These are phyloP conservation scores for Erebia epiphron DNA, from an alignment of 2,888 invertebrate species.

Conservation along the genomic window DNA sequence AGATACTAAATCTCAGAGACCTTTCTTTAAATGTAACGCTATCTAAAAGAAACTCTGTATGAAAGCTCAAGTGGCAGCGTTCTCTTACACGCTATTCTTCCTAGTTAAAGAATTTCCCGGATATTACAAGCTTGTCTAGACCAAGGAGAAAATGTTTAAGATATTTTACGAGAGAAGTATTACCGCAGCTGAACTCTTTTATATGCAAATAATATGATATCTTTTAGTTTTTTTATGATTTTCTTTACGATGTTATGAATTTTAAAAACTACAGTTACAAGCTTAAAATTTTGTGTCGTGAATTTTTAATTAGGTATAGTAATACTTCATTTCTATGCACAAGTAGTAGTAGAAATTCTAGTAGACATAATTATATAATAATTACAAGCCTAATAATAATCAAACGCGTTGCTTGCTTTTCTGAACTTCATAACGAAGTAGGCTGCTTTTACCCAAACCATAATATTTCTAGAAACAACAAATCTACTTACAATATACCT, in stretches of 20 bases:
- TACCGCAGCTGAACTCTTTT: conserved; percentile 44
- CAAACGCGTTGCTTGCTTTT: too few species aligned
- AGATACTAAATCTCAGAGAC: conserved; percentile 41
- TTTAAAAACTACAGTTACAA: conserved; percentile 18
- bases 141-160: conserved; percentile 47
- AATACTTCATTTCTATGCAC: too few species aligned
- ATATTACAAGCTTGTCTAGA: conserved; percentile 46
- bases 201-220: conserved; percentile 43
- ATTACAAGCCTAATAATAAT: too few species aligned
- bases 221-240: conserved; percentile 36
- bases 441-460: too few species aligned
- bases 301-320: too few species aligned
- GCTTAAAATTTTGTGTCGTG: neutral
- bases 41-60: conserved; percentile 48
- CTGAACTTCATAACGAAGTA: too few species aligned
- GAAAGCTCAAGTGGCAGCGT: conserved; percentile 55
- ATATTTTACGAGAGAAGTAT: conserved; percentile 52
- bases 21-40: conserved; percentile 50
- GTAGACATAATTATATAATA: too few species aligned
- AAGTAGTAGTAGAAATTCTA: too few species aligned
- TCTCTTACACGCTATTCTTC: conserved; percentile 46
- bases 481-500: too few species aligned
- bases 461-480: too few species aligned
- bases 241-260: conserved; percentile 33
- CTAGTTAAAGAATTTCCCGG: conserved; percentile 41